Percentiles rank a stretch among this genome's conserved stretches.
These are phyloP conservation scores for Ictalurus punctatus DNA, from an alignment of 2,113 vertebrate genomes.

Conservation along the genomic window DNA sequence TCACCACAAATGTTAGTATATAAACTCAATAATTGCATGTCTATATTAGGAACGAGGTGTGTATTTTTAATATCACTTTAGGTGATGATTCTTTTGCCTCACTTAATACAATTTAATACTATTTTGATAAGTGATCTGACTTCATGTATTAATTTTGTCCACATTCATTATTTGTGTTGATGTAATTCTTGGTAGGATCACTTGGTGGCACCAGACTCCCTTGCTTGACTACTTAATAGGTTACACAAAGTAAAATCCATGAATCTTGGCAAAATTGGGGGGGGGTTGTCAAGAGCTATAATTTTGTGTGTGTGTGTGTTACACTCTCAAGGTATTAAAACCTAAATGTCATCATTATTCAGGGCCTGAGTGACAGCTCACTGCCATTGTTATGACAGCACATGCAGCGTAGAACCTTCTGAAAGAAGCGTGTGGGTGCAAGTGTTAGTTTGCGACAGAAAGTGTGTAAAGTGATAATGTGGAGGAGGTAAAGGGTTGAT, in stretches of 20 bases:
- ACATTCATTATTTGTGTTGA: background rate
- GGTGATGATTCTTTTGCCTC: background rate
- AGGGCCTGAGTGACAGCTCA: slow-evolving; percentile 12
- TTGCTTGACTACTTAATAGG: background rate
- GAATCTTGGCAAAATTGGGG: background rate
- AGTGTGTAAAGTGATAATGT: slow-evolving; percentile 12
- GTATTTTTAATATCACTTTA: slow-evolving; percentile 5
- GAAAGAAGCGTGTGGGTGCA: slow-evolving; percentile 25
- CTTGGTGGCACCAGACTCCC: slow-evolving; percentile 14
- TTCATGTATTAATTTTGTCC: background rate
- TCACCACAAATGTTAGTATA: background rate
- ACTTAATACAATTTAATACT: background rate
- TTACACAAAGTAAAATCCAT: background rate
- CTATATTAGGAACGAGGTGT: background rate
- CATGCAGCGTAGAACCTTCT: slow-evolving; percentile 8
- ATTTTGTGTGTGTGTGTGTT: background rate
- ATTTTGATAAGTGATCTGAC: background rate
- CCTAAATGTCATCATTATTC: slow-evolving; percentile 16
- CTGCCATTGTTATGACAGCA: slow-evolving; percentile 32
- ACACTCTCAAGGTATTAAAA: slow-evolving; percentile 1
- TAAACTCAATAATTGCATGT: background rate
- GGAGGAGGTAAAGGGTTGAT: slow-evolving; percentile 19
- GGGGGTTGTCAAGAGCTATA: background rate
- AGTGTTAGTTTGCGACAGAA: slow-evolving; percentile 12
- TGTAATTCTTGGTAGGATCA: background rate